Base-by-base conservation (phyloP, 2,888 invertebrate species). In the Macrosiphum euphorbiae region DNA sequence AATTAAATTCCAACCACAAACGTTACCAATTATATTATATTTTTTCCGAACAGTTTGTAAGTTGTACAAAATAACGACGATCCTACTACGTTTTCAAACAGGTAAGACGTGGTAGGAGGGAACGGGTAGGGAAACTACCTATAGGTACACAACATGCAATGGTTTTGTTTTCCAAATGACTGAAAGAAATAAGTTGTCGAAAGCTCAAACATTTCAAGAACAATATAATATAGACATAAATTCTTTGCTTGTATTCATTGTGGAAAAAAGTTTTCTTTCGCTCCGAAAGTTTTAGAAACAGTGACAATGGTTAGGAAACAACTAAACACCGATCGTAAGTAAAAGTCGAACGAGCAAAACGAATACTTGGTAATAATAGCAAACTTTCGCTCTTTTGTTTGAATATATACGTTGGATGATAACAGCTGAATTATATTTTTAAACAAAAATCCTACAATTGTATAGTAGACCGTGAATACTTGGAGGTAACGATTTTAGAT, bases 141-240 rank as follows among this genome's bases (percentile, higher is more conserved):
- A 90, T 58, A 52, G 35, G 41, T n/a, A 47, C 90, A 87, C 28
- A 47, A 87, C 86, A 86, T 26, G 86, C 61, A 86, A 47, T 20
- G 41, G 41, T 92, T 88, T 67, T 88, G 67, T 88, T 92, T 50
- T 78, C 52, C 13, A n/a, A 87, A 86, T n/a, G 55, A 44, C 86
- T 4, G 92, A 50, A 44, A 88, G 67, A 88, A 88, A 92, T 92
- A 92, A 88, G 93, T 90, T 90, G 85, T 90, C 89, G 89, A 90
- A 61, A 85, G 35, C 89, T 85, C 47, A 67, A 93, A 93, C 93
- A 90, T 93, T 90, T 93, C 93, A 85, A 93, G 85, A 93, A 93
- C 89, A 93, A 93, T 93, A 93, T 90, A 90, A 90, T 88, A 90
- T 67, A 92, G 89, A 89, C 85, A 90, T 90, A 94, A 90, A 87